Conservation (phyloP, 2,888 invertebrate genomes). For the Leptinotarsa peninsularis region DNA sequence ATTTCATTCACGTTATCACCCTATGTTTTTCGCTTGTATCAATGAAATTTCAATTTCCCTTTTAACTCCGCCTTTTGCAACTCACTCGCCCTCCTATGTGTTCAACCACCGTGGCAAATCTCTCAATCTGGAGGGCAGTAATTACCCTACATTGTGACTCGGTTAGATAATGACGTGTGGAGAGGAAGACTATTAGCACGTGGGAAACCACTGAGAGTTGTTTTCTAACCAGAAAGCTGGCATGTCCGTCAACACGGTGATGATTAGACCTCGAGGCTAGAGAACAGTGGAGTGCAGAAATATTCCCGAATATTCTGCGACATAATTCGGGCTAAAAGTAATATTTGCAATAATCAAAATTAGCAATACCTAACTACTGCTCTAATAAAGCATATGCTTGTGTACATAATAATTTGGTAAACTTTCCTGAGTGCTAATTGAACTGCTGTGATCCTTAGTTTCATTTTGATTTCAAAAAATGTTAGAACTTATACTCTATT, state of each 20-base stretch:
- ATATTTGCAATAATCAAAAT: too few species aligned
- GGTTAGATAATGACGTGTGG: conserved; percentile 51
- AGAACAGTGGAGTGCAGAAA: conserved; percentile 9
- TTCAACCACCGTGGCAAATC: conserved; percentile 29
- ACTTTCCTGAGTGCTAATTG: too few species aligned
- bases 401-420: too few species aligned
- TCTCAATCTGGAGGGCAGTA: conserved; percentile 46
- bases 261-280: conserved; percentile 1
- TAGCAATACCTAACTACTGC: too few species aligned
- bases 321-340: not conserved
- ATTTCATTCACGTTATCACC: too few species aligned
- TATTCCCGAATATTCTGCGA: not conserved
- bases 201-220: conserved; percentile 52
- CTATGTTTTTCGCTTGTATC: not conserved
- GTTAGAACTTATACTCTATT: too few species aligned
- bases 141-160: conserved; percentile 50
- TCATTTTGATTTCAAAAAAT: too few species aligned
- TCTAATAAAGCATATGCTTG: too few species aligned
- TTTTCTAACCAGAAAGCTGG: conserved; percentile 37
- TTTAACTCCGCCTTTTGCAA: not conserved
- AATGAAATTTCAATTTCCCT: conserved; percentile 2
- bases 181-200: conserved; percentile 54
- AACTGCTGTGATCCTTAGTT: too few species aligned
- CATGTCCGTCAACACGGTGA: conserved; percentile 21
- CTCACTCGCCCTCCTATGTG: conserved; percentile 8